Evolutionary conservation across 2,797 vertebrate genomes (phyloP), one percentile per base, ranked within the genome.

Genomic region (Champsocephalus esox): DNA sequence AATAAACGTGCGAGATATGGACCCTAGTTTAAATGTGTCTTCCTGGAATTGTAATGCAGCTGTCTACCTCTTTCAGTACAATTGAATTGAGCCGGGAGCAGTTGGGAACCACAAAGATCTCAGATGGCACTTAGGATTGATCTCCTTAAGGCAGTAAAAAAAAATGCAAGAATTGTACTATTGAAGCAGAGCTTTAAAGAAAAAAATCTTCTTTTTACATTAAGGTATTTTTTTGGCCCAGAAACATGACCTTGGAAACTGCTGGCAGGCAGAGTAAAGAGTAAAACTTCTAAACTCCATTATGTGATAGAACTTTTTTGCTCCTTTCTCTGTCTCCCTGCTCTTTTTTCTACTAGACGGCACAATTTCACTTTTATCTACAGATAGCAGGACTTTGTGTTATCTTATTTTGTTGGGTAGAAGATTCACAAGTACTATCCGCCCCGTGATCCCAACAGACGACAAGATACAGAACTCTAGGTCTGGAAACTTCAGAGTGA

Each of bases 291-390:
- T 87, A 89, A 93, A 94, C 92, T 93, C 84, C 80, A 92, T 93
- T 94, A 94, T 87, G 68, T 86, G 84, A 85, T 81, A 73, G 75
- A 91, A 87, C 74, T 88, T 81, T 89, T 89, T 80, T 78, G 50
- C 79, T 86, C 66, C 71, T 80, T 86, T 73, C 59, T 90, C 83
- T 89, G 72, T 88, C 81, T 83, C 79, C 49, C 78, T 81, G 55
- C 56, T 77, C 69, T 80, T 87, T 85, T 82, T 88, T 76, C 77
- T 75, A 87, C 71, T 73, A 90, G 89, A 93, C 87, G 82, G 90
- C 84, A 92, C 89, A 90, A 93, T 94, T 95, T 95, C 92, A 92
- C 91, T 93, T 95, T 96, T 95, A 94, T 95, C 94, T 94, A 68
- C 91, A 89, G 91, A 94, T 93, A 94, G 90, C 92, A 94, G 92